phyloP scores from a whole-genome alignment of 2,888 invertebrate species.

The Apotomis betuletana region DNA sequence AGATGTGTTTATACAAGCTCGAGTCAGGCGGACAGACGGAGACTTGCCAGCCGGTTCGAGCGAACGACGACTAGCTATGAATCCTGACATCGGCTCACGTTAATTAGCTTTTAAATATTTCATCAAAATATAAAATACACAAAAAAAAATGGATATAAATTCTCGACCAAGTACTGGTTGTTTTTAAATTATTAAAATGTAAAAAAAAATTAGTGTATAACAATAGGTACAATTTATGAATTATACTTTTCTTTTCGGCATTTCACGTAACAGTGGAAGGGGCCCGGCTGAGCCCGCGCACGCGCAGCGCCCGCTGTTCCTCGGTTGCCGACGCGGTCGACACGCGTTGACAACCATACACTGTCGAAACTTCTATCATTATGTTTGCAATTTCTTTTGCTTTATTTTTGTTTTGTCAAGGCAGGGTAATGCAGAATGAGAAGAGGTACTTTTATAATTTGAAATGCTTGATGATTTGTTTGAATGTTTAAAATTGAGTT shows the following conservation, averaged over 20 bases:
- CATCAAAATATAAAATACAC: constrained; percentile 84
- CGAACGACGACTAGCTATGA: constrained; percentile 84
- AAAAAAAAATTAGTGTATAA: constrained; percentile 83
- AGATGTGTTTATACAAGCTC: constrained; percentile 78
- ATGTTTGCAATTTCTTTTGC: constrained; percentile 79
- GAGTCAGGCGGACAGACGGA: constrained; percentile 70
- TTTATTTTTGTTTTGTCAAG: constrained; percentile 77
- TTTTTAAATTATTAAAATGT: constrained; percentile 84
- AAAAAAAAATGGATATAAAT: constrained; percentile 84
- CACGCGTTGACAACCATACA: constrained; percentile 62
- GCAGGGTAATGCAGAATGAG: constrained; percentile 82
- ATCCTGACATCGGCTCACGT: constrained; percentile 84
- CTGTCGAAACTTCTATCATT: constrained; percentile 68
- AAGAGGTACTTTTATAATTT: constrained; percentile 80
- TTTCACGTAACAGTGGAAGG: constrained; percentile 77
- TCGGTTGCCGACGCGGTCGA: background rate
- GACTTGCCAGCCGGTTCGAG: constrained; percentile 77
- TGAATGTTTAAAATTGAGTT: constrained; percentile 81
- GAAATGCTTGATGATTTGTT: constrained; percentile 78
- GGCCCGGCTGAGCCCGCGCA: constrained; percentile 57
- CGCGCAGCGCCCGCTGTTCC: constrained; percentile 38
- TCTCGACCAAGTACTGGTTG: constrained; percentile 83
- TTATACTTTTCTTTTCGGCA: constrained; percentile 83
- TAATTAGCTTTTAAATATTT: constrained; percentile 84
- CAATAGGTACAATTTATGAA: constrained; percentile 84